These are phyloP conservation scores for Gymnocheta viridis DNA, from an alignment of 2,888 invertebrate species.

Conservation along the genomic window DNA sequence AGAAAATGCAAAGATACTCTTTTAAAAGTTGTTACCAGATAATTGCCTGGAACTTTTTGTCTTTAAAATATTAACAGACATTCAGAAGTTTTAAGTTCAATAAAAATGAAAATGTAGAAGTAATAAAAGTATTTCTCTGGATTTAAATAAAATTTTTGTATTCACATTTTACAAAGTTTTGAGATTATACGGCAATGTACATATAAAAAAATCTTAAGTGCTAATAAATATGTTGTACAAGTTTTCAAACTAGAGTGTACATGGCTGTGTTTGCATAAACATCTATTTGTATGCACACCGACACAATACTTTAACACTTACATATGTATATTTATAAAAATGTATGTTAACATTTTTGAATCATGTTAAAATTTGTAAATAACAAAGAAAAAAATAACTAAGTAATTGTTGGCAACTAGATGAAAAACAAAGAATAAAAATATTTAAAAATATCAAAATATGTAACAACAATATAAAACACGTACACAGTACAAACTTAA, in stretches of 20 bases:
- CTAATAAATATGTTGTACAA: conserved; percentile 13
- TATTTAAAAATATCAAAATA: conserved; percentile 11
- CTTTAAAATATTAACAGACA: background rate
- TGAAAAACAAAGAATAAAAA: conserved; percentile 19
- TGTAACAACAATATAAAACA: conserved; percentile 11
- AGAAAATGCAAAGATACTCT: too few species aligned
- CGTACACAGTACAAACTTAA: background rate
- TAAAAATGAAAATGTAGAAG: background rate
- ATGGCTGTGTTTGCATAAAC: background rate
- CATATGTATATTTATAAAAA: background rate
- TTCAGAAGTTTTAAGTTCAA: background rate
- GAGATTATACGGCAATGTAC: background rate
- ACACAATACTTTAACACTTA: background rate
- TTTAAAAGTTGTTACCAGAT: too few species aligned
- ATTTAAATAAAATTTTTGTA: background rate
- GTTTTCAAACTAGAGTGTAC: background rate
- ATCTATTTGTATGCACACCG: background rate
- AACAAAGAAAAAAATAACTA: background rate
- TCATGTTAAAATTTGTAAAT: background rate
- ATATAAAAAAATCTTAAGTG: conserved; percentile 1
- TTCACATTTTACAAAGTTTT: conserved; percentile 16
- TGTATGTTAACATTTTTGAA: background rate
- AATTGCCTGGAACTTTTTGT: too few species aligned
- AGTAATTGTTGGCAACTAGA: conserved; percentile 28
- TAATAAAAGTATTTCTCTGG: background rate